Evolutionary conservation across 2,113 vertebrate genomes (phyloP).

Genomic region (Pholis gunnellus): DNA sequence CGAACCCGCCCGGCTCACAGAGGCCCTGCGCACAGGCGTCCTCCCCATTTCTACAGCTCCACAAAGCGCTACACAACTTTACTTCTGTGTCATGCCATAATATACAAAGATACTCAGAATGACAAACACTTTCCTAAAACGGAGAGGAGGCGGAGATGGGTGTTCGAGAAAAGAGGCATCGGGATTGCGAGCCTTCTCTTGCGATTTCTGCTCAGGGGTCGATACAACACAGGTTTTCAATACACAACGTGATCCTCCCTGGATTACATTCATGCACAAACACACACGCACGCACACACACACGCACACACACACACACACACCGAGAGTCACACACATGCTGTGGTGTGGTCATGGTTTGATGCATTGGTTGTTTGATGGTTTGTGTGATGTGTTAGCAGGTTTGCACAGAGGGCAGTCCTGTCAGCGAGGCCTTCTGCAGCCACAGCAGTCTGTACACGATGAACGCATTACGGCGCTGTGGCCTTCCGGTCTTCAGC

Average conservation of each 20-base stretch:
- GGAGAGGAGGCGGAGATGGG: slow-evolving; percentile 55
- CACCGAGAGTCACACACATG: slow-evolving; percentile 20
- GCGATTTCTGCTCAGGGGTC: slow-evolving; percentile 47
- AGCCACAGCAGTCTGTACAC: slow-evolving; percentile 13
- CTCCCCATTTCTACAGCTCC: slow-evolving; percentile 71
- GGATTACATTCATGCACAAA: slow-evolving; percentile 52
- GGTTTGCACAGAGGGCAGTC: slow-evolving; percentile 43
- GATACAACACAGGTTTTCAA: slow-evolving; percentile 42
- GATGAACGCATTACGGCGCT: neutral
- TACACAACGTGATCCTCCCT: slow-evolving; percentile 21
- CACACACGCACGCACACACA: slow-evolving; percentile 5
- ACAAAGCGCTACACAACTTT: slow-evolving; percentile 83
- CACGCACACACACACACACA: slow-evolving; percentile 23
- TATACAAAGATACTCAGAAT: slow-evolving; percentile 81
- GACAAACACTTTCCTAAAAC: slow-evolving; percentile 77
- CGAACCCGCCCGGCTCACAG: slow-evolving; percentile 55
- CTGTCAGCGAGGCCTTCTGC: slow-evolving; percentile 16
- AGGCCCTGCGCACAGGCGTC: slow-evolving; percentile 71
- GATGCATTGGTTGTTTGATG: slow-evolving; percentile 19
- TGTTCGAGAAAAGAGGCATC: slow-evolving; percentile 23
- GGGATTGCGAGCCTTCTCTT: slow-evolving; percentile 31
- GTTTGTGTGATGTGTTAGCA: slow-evolving; percentile 33
- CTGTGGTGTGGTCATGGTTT: slow-evolving; percentile 25
- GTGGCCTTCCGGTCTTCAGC: slow-evolving; percentile 9
- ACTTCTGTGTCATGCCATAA: slow-evolving; percentile 86